Conservation (phyloP, 2,113 vertebrate genomes). For the Nanorana parkeri region DNA sequence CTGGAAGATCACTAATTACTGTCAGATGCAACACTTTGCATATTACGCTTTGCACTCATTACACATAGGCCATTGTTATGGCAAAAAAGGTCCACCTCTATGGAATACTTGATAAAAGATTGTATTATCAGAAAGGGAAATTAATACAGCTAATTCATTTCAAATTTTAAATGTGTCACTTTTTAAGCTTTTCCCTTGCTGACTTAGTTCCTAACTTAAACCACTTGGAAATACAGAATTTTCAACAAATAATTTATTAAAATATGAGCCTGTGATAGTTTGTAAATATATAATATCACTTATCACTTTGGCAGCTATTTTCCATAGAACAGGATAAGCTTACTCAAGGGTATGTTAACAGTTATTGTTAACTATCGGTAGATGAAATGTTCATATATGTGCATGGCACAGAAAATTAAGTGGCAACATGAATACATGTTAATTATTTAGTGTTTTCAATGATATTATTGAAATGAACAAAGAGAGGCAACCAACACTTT, state of each 20-base stretch:
- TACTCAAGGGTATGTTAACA: not conserved
- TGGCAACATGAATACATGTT: constrained; percentile 42
- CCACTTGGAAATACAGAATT: no score
- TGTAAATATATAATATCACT: not conserved
- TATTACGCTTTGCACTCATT: no score
- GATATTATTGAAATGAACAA: constrained; percentile 30
- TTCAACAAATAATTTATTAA: no score
- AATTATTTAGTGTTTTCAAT: constrained; percentile 24
- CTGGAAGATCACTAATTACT: no score
- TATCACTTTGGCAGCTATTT: not conserved
- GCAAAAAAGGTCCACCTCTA: not conserved
- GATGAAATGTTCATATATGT: not conserved
- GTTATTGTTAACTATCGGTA: not conserved
- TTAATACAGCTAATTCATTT: not conserved
- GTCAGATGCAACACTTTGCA: no score
- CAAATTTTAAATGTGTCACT: no score
- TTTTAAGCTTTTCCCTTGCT: no score
- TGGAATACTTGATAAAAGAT: not conserved
- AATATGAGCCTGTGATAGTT: no score
- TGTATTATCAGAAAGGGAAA: not conserved
- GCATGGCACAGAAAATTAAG: not conserved
- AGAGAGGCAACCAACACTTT: not conserved
- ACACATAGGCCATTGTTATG: no score
- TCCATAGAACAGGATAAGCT: not conserved
- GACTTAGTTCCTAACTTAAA: no score